Percentiles rank a stretch among this genome's conserved stretches.
These are phyloP conservation scores for Drosophila ananassae DNA, from an alignment of 1,140 invertebrate genomes.

Conservation along the genomic window DNA sequence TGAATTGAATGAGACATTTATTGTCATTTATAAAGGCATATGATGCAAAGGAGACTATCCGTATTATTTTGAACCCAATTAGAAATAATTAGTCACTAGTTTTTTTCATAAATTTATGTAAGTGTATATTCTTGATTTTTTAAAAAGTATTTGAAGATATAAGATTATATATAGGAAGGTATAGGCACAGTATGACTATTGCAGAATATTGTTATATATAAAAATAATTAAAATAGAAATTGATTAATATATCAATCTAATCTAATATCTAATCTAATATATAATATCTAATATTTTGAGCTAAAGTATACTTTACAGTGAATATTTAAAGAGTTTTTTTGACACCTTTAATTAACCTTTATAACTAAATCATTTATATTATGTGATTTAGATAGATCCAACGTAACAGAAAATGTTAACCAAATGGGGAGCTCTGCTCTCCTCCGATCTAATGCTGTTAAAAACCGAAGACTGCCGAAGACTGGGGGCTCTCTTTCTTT, in stretches of 20 bases:
- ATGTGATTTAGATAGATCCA: neutral
- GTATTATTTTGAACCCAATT: constrained; percentile 1
- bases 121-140: neutral
- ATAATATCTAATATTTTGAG: too few relatives aligned
- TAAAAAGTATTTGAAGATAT: too few relatives aligned
- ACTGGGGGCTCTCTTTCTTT: constrained; percentile 16
- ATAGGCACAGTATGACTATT: too few relatives aligned
- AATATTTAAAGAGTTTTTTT: too few relatives aligned
- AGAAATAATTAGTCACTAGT: neutral
- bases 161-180: too few relatives aligned
- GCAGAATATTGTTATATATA: too few relatives aligned
- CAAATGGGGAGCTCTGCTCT: constrained; percentile 3
- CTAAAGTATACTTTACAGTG: too few relatives aligned
- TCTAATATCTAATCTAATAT: too few relatives aligned
- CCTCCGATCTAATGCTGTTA: constrained; percentile 13
- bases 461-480: constrained; percentile 13
- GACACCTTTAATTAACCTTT: too few relatives aligned
- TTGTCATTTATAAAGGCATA: constrained; percentile 23
- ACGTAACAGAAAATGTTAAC: neutral
- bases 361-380: too few relatives aligned
- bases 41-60: constrained; percentile 19
- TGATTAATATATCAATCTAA: too few relatives aligned
- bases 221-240: too few relatives aligned
- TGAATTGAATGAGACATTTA: constrained; percentile 33
- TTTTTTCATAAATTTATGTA: neutral